Evolutionary conservation across 1,140 invertebrate species (phyloP).

Genomic region (Caenorhabditis elegans): DNA sequence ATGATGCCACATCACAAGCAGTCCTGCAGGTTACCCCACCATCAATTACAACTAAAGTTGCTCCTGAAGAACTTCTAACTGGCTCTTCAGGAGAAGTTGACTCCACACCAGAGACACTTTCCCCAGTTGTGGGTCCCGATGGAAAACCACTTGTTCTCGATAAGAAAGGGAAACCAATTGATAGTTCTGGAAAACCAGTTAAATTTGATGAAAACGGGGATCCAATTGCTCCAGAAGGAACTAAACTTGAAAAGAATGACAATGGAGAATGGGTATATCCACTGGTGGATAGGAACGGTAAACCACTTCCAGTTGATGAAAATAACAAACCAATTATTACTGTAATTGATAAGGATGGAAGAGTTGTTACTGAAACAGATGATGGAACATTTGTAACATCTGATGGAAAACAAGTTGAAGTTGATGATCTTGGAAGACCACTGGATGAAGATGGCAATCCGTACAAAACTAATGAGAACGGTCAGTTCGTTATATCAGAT

Average conservation of each 20-base stretch:
- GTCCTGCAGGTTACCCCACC: constrained; percentile 48
- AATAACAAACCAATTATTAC: constrained; percentile 47
- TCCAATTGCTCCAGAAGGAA: constrained; percentile 55
- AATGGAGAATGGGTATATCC: constrained; percentile 61
- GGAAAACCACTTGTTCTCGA: constrained; percentile 43
- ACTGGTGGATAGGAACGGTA: constrained; percentile 34
- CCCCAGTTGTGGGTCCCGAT: constrained; percentile 52
- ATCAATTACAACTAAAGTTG: constrained; percentile 25
- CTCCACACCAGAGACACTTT: neutral
- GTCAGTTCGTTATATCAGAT: neutral
- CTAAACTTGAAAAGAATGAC: constrained; percentile 44
- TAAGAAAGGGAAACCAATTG: constrained; percentile 33
- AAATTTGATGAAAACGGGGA: constrained; percentile 33
- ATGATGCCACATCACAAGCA: neutral
- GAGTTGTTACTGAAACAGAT: neutral
- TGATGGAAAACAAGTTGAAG: constrained; percentile 24
- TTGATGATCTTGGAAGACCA: constrained; percentile 37
- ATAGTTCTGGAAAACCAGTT: constrained; percentile 39
- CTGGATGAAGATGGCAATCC: constrained; percentile 38
- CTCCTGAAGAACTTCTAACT: constrained; percentile 47
- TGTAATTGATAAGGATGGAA: constrained; percentile 40
- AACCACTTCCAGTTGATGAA: constrained; percentile 42
- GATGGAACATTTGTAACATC: constrained; percentile 20
- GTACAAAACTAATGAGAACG: neutral
- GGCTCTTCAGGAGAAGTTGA: constrained; percentile 20